Evolutionary conservation across 2,888 invertebrate species (phyloP).

Genomic region (Atethmia centrago): DNA sequence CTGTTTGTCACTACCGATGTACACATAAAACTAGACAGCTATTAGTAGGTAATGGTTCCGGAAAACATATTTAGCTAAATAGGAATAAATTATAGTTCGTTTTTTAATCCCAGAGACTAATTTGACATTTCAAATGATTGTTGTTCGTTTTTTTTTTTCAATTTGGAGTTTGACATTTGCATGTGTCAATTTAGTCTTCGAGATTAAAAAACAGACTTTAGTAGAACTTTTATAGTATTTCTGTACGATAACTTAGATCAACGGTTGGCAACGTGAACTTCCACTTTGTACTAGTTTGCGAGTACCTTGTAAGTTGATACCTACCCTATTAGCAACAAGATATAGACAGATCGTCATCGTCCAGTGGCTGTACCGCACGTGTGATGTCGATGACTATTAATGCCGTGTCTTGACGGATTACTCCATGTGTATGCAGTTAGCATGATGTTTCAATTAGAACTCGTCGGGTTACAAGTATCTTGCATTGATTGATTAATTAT

Average conservation of each 20-base stretch:
- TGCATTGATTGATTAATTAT: constrained; percentile 50
- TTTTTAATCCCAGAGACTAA: too few species aligned
- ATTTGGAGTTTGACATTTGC: too few species aligned
- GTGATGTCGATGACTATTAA: constrained; percentile 52
- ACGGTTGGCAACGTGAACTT: constrained; percentile 15
- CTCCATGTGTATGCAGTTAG: constrained; percentile 43
- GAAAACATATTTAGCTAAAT: background rate
- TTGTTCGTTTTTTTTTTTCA: too few species aligned
- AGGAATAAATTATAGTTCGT: too few species aligned
- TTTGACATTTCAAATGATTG: too few species aligned
- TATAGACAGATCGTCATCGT: constrained; percentile 46
- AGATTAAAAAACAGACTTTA: too few species aligned
- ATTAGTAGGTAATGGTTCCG: background rate
- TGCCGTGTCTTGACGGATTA: constrained; percentile 36
- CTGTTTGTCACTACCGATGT: constrained; percentile 17
- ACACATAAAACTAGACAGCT: constrained; percentile 25
- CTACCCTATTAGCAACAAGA: constrained; percentile 23
- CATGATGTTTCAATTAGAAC: constrained; percentile 46
- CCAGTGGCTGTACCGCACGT: constrained; percentile 41
- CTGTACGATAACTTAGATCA: background rate
- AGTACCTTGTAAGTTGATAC: constrained; percentile 35
- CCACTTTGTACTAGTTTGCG: background rate
- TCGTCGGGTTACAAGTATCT: constrained; percentile 22
- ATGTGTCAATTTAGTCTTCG: too few species aligned
- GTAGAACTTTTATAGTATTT: background rate